Percentiles rank a stretch among this genome's conserved stretches.
Evolutionary conservation across 2,797 vertebrate species (phyloP).

Genomic region (Darevskia nairensis): DNA sequence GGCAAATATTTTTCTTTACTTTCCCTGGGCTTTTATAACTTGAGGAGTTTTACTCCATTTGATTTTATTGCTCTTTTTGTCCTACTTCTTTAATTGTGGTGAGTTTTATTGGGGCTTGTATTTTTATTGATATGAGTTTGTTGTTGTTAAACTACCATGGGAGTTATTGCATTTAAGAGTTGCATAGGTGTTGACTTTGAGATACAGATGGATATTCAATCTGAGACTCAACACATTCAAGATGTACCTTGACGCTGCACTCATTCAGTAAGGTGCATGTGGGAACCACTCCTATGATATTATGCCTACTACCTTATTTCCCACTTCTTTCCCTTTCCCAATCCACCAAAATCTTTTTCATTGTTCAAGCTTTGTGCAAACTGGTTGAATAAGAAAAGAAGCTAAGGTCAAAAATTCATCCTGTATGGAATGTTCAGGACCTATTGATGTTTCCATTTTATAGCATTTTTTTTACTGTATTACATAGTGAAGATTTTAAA

Average conservation of each 20-base stretch:
- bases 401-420: constrained; percentile 71
- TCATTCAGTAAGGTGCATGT: not conserved
- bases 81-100: too few relatives aligned
- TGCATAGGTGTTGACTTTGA: too few relatives aligned
- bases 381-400: constrained; percentile 48
- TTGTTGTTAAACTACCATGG: too few relatives aligned
- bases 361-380: constrained; percentile 52
- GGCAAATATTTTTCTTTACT: too few relatives aligned
- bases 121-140: too few relatives aligned
- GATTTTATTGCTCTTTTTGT: not conserved
- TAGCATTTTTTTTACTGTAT: constrained; percentile 63
- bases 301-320: not conserved
- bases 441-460: constrained; percentile 65
- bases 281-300: not conserved
- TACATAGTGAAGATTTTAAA: constrained; percentile 72
- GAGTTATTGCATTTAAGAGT: too few relatives aligned
- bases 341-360: not conserved
- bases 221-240: not conserved
- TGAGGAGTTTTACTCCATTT: too few relatives aligned
- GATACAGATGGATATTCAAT: too few relatives aligned
- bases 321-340: too few relatives aligned
- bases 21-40: too few relatives aligned
- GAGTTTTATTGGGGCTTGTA: too few relatives aligned
- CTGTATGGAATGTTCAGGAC: constrained; percentile 60
- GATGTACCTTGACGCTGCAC: not conserved